These are phyloP conservation scores for Tillus elongatus DNA, from an alignment of 2,888 invertebrate species.

Conservation along the genomic window DNA sequence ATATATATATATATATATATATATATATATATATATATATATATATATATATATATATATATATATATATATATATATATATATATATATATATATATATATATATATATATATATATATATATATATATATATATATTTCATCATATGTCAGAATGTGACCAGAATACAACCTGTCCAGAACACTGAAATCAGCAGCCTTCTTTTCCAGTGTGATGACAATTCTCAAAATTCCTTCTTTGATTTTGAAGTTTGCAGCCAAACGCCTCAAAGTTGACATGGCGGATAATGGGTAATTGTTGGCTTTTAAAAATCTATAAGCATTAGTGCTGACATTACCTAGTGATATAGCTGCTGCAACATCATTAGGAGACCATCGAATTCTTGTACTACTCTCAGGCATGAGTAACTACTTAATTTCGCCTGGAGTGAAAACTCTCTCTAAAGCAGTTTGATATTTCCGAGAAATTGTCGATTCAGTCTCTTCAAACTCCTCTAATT, in stretches of 20 bases:
- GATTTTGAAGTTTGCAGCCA: constrained; percentile 12
- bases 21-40: too few relatives aligned
- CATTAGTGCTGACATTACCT: constrained; percentile 15
- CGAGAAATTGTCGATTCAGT: too few relatives aligned
- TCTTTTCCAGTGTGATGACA: constrained; percentile 11
- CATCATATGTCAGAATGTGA: constrained; percentile 25
- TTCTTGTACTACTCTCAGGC: background rate
- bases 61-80: too few relatives aligned
- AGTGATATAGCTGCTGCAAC: constrained; percentile 15
- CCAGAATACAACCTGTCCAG: constrained; percentile 10
- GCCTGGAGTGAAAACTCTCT: constrained; percentile 3
- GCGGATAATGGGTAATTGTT: constrained; percentile 12
- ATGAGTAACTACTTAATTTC: constrained; percentile 10
- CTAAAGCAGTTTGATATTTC: too few relatives aligned
- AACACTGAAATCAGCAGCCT: constrained; percentile 8
- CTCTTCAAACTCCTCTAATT: too few relatives aligned
- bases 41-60: too few relatives aligned
- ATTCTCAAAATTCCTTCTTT: constrained; percentile 9
- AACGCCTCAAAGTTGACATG: constrained; percentile 13
- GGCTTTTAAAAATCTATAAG: constrained; percentile 14
- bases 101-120: too few relatives aligned
- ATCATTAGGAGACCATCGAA: constrained; percentile 13
- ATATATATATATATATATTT: constrained; percentile 25
- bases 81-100: too few relatives aligned
- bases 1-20: too few relatives aligned